These are phyloP conservation scores for cat (Felis catus) DNA, from an alignment of 2,113 vertebrate species.

Conservation along the genomic window DNA sequence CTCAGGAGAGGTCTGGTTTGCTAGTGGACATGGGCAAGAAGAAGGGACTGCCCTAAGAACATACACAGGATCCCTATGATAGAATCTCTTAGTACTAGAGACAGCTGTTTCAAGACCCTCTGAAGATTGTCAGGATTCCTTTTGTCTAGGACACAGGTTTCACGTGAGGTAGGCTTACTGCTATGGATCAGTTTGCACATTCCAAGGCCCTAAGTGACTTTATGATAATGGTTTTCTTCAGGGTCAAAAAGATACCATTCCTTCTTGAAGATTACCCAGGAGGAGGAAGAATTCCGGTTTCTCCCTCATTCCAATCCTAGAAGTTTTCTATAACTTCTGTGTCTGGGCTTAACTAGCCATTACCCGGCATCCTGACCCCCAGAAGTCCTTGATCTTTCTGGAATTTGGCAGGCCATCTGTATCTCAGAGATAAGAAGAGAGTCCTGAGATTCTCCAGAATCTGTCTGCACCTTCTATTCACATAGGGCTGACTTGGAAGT, in stretches of 20 bases:
- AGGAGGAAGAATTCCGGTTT: slow-evolving; percentile 32
- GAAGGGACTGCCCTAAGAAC: neutral
- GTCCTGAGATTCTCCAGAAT: neutral
- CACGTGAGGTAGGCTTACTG: neutral
- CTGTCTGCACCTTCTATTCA: neutral
- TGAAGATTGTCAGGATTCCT: neutral
- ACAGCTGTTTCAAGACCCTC: slow-evolving; percentile 27
- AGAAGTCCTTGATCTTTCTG: slow-evolving; percentile 36
- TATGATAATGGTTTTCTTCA: neutral
- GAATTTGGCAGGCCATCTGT: neutral
- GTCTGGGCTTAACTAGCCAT: neutral
- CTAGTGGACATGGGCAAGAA: neutral
- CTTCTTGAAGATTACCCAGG: neutral
- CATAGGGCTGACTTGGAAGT: neutral
- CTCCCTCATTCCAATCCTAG: neutral
- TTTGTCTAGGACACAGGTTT: slow-evolving; percentile 35
- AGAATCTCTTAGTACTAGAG: neutral
- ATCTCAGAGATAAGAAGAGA: slow-evolving; percentile 40
- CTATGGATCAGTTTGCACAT: slow-evolving; percentile 25
- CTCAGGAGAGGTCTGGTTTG: neutral
- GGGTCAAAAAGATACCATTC: slow-evolving; percentile 18
- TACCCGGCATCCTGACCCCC: neutral
- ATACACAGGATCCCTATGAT: neutral
- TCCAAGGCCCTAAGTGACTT: slow-evolving; percentile 10
- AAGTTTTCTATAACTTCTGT: slow-evolving; percentile 23